Evolutionary conservation across 2,113 vertebrate genomes (phyloP).

Genomic region (Sylvia atricapilla): DNA sequence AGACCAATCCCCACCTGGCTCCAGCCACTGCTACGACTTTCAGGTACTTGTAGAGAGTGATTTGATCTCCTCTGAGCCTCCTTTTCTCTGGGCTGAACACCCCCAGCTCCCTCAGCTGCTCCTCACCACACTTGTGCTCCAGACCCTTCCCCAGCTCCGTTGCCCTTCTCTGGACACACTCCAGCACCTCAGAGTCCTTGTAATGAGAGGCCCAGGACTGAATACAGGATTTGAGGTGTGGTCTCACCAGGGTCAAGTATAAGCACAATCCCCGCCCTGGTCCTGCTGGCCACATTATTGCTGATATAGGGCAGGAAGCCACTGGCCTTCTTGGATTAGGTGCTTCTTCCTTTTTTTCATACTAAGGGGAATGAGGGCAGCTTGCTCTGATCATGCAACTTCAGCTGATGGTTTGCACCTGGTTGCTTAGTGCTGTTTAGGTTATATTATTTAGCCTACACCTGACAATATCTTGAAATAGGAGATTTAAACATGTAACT

Average conservation of each 20-base stretch:
- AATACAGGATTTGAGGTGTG: not conserved
- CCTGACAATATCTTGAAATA: not conserved
- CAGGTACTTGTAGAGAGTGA: not conserved
- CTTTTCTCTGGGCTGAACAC: not conserved
- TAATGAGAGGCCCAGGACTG: not conserved
- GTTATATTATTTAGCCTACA: not conserved
- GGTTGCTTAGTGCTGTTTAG: not conserved
- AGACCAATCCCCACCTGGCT: rapidly evolving
- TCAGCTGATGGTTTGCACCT: not conserved
- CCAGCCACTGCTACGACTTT: rapidly evolving
- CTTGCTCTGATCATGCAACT: not conserved
- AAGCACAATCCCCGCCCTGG: not conserved
- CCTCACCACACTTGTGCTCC: not conserved
- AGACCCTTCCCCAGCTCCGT: rapidly evolving
- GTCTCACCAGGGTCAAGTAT: no score
- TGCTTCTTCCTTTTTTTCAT: not conserved
- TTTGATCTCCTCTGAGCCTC: not conserved
- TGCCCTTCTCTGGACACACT: rapidly evolving
- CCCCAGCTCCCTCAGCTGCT: not conserved
- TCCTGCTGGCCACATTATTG: not conserved
- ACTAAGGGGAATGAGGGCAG: not conserved
- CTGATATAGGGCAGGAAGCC: not conserved
- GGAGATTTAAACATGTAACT: not conserved
- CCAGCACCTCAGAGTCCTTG: not conserved
- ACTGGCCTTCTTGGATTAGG: not conserved